These are phyloP conservation scores for Piaya cayana DNA, from an alignment of 2,113 vertebrate genomes.

Conservation along the genomic window DNA sequence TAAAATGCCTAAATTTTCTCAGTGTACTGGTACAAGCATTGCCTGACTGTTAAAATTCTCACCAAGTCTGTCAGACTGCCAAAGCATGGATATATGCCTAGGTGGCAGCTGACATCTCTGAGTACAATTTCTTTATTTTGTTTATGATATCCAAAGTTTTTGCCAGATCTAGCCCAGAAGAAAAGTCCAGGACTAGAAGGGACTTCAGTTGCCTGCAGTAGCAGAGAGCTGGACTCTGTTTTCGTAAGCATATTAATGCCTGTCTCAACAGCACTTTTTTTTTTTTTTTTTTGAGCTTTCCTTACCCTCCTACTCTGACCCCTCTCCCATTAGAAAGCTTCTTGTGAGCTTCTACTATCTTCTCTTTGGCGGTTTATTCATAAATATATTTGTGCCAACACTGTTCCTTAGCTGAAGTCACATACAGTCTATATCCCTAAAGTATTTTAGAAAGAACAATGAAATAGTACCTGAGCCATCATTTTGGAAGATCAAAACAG, in stretches of 20 bases:
- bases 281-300: background rate
- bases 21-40: background rate
- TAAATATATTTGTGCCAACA: background rate
- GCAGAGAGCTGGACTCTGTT: background rate
- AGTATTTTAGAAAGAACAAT: background rate
- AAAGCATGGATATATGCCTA: background rate
- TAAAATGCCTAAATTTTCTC: conserved; percentile 28
- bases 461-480: background rate
- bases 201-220: background rate
- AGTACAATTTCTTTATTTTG: background rate
- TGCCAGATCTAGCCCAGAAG: background rate
- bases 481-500: background rate
- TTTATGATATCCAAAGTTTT: background rate
- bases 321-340: background rate
- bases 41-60: background rate
- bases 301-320: background rate
- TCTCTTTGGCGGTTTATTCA: background rate
- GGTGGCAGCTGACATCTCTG: background rate
- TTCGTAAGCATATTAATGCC: background rate
- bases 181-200: background rate
- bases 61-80: background rate
- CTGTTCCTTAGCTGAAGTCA: background rate
- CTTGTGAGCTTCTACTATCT: background rate
- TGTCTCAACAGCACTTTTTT: background rate
- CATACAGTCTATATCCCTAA: background rate